phyloP scores from a whole-genome alignment of 2,888 invertebrate species.

The Drosophila emarginata region DNA sequence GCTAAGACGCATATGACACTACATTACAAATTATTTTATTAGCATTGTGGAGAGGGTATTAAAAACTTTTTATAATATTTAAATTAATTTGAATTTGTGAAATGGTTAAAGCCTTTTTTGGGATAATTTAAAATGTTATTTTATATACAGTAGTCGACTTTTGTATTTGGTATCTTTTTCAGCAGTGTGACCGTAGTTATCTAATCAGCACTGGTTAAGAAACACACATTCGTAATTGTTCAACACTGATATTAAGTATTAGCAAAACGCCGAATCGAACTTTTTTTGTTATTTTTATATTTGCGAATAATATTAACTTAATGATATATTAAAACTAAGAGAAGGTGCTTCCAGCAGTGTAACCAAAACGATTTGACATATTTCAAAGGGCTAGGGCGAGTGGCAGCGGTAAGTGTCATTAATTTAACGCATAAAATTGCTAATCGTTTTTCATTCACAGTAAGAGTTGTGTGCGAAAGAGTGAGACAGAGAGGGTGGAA shows the following conservation, averaged over 20 bases:
- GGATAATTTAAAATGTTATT: too few relatives aligned
- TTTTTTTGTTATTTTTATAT: slow-evolving; percentile 9
- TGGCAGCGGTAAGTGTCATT: not conserved
- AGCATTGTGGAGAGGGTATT: too few relatives aligned
- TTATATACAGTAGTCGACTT: not conserved
- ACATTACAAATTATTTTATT: not conserved
- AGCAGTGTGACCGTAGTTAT: not conserved
- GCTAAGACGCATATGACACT: not conserved
- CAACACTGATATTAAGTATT: slow-evolving; percentile 17
- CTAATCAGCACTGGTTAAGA: not conserved
- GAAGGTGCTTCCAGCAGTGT: not conserved
- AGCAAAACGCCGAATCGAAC: slow-evolving; percentile 7
- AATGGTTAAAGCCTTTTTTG: too few relatives aligned
- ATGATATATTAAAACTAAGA: not conserved
- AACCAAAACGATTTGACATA: not conserved
- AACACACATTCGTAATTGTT: not conserved
- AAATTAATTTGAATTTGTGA: too few relatives aligned
- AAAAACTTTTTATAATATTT: too few relatives aligned
- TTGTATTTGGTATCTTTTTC: not conserved
- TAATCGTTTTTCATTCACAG: slow-evolving; percentile 3
- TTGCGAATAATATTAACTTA: slow-evolving; percentile 2
- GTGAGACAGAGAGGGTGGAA: not conserved
- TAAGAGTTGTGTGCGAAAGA: slow-evolving; percentile 1
- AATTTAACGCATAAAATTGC: not conserved
- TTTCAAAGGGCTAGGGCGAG: not conserved